phyloP scores from a whole-genome alignment of 2,888 invertebrate genomes.

The Ramazzottius varieornatus region DNA sequence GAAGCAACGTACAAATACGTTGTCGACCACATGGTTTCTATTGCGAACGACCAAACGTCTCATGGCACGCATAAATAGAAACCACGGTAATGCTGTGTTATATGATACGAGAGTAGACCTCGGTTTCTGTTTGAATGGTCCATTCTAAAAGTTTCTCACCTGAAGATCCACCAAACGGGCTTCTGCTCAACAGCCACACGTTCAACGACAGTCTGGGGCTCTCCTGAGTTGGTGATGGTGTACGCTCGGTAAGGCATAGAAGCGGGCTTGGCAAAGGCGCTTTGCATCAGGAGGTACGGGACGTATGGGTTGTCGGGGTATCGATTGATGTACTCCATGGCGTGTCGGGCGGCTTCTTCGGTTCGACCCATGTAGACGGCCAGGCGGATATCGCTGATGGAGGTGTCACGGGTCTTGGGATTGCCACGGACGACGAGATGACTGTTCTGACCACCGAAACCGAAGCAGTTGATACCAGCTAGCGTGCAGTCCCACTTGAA shows the following conservation, averaged over 20 bases:
- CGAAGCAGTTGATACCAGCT: conserved; percentile 79
- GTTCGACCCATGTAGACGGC: conserved; percentile 60
- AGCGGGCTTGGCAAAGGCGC: conserved; percentile 28
- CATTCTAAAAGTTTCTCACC: too few species aligned
- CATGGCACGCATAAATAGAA: too few species aligned
- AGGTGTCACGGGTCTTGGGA: conserved; percentile 26
- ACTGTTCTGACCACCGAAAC: conserved; percentile 92
- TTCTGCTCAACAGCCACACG: conserved; percentile 31
- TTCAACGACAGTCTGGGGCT: conserved; percentile 11
- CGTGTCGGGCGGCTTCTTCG: conserved; percentile 39
- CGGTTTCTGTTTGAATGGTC: too few species aligned
- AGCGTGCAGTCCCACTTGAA: conserved; percentile 68
- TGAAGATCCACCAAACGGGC: conserved; percentile 78
- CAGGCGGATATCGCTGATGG: conserved; percentile 36
- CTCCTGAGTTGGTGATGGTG: conserved; percentile 36
- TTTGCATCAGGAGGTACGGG: conserved; percentile 18
- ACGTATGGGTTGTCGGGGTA: conserved; percentile 8
- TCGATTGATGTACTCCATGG: conserved; percentile 30
- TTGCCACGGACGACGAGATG: conserved; percentile 59
- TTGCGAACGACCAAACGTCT: not conserved
- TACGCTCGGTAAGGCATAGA: conserved; percentile 60
- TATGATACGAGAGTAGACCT: too few species aligned
- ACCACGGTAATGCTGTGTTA: too few species aligned
- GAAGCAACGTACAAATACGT: not conserved
- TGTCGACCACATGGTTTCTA: too few species aligned